phyloP scores from a whole-genome alignment of 1,140 invertebrate genomes.

The Habropoda laboriosa region DNA sequence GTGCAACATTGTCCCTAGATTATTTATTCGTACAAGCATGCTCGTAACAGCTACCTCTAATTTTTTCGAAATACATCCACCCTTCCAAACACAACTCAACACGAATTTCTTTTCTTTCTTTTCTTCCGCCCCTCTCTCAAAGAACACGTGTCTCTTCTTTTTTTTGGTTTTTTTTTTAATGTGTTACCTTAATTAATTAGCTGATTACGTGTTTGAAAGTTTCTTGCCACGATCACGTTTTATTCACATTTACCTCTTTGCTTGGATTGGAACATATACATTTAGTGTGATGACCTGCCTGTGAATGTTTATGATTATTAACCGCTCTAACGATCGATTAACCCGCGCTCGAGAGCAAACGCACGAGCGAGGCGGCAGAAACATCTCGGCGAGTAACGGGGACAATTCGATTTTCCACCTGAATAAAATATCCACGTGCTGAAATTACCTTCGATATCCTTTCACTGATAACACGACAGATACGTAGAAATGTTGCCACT shows the following conservation, averaged over 20 bases:
- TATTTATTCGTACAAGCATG: conserved; percentile 52
- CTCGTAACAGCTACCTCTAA: conserved; percentile 34
- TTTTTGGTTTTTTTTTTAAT: too few relatives aligned
- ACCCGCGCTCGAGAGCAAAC: conserved; percentile 21
- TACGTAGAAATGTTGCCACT: neutral
- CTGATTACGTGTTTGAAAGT: conserved; percentile 5
- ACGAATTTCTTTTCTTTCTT: neutral
- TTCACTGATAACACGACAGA: neutral
- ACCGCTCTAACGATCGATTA: conserved; percentile 10
- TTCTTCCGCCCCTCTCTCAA: neutral
- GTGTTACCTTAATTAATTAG: conserved; percentile 33
- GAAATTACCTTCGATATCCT: too few relatives aligned
- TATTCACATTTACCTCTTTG: conserved; percentile 60
- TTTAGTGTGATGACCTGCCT: conserved; percentile 71
- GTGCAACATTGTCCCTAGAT: neutral
- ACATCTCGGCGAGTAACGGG: too few relatives aligned
- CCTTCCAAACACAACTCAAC: too few relatives aligned
- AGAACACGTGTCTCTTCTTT: too few relatives aligned
- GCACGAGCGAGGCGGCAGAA: conserved; percentile 25
- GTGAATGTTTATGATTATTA: conserved; percentile 68
- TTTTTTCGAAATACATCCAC: too few relatives aligned
- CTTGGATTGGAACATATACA: conserved; percentile 61
- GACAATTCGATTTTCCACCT: neutral
- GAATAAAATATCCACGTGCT: too few relatives aligned
- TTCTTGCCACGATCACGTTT: conserved; percentile 33